Conservation (phyloP, 2,888 invertebrate genomes). For the Norana najaformis region DNA sequence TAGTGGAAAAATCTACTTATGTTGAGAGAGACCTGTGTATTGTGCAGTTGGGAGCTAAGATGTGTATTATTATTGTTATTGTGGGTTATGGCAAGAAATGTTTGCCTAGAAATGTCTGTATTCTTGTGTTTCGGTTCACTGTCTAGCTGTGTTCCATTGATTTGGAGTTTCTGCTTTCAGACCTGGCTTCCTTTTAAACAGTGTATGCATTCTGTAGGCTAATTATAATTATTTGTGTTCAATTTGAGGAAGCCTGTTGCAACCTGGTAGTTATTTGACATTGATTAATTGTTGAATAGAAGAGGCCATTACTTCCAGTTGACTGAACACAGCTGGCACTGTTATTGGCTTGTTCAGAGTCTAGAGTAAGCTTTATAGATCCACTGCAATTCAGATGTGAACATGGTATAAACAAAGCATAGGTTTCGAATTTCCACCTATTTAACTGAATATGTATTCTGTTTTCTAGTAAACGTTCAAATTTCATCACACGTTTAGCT, state of each 20-base stretch:
- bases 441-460: conserved; percentile 30
- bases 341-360: background rate
- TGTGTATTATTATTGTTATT: background rate
- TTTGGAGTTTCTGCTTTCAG: background rate
- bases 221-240: background rate
- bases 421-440: background rate
- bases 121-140: background rate
- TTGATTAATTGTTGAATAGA: background rate
- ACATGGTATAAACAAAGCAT: background rate
- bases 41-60: background rate
- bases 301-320: background rate
- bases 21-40: background rate
- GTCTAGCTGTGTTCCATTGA: background rate
- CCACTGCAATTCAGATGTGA: background rate
- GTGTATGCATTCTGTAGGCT: background rate
- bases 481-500: conserved; percentile 78
- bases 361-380: background rate
- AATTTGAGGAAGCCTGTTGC: background rate
- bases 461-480: conserved; percentile 75
- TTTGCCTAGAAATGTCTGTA: background rate
- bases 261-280: background rate
- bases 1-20: background rate
- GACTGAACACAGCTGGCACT: background rate
- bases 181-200: background rate
- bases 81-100: background rate